Conservation (phyloP, 2,888 invertebrate species). For the Sinopyrophorus schimmeli region DNA sequence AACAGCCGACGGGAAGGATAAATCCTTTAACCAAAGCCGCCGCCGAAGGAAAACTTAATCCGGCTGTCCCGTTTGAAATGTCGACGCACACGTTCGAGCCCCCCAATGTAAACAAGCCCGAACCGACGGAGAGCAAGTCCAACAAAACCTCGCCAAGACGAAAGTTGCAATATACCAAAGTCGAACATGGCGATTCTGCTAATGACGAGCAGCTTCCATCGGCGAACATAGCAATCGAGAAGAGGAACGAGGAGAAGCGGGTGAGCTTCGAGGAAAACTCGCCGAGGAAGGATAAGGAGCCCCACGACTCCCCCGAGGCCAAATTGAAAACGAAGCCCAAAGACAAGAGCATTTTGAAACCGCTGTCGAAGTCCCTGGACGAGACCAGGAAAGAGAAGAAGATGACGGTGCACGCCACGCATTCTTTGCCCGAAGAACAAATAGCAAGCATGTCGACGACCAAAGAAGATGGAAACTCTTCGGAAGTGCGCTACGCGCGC, state of each 20-base stretch:
- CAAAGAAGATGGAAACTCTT: constrained; percentile 11
- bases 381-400: constrained; percentile 7
- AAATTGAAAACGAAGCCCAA: constrained; percentile 14
- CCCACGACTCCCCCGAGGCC: background rate
- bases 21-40: constrained; percentile 50
- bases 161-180: constrained; percentile 31
- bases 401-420: constrained; percentile 11
- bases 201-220: constrained; percentile 28
- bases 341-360: constrained; percentile 27
- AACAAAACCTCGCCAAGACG: constrained; percentile 17
- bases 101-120: background rate
- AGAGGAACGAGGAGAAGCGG: constrained; percentile 28
- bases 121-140: constrained; percentile 8
- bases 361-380: constrained; percentile 23
- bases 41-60: constrained; percentile 32
- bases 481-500: constrained; percentile 11
- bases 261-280: constrained; percentile 34
- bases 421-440: constrained; percentile 22
- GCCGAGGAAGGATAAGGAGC: background rate
- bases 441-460: background rate
- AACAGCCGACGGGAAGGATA: constrained; percentile 38
- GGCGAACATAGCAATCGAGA: constrained; percentile 7
- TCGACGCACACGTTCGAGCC: background rate
- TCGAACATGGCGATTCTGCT: constrained; percentile 9
- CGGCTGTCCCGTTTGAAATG: constrained; percentile 27